A percentile compares a stretch with the other conserved stretches of the same genome.
Evolutionary conservation across 2,797 vertebrate species (phyloP).

Genomic region (Balearica regulorum): DNA sequence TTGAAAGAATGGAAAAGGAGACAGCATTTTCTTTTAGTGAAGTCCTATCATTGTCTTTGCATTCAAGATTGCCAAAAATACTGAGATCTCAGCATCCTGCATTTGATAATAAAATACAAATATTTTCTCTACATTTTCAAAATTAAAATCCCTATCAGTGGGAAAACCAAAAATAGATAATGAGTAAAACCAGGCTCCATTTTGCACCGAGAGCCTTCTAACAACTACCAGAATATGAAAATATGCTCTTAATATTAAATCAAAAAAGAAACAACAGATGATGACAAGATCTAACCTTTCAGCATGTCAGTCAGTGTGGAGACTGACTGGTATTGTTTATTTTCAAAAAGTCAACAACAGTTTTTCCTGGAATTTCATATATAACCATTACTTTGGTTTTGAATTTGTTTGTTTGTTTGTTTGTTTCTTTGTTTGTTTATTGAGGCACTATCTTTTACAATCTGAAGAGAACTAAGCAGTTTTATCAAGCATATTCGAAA

Average conservation of each 20-base stretch:
- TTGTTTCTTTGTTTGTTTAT: background rate
- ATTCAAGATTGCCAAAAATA: background rate
- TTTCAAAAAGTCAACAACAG: background rate
- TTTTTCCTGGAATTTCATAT: background rate
- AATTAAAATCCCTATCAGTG: background rate
- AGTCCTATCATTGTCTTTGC: background rate
- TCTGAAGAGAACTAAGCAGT: background rate
- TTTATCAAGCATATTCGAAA: background rate
- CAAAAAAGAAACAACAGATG: background rate
- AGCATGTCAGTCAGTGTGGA: background rate
- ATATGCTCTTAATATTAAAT: background rate
- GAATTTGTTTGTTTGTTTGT: background rate
- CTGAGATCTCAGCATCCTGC: background rate
- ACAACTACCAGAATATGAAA: background rate
- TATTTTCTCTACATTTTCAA: background rate
- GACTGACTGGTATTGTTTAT: background rate
- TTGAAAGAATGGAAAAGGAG: background rate
- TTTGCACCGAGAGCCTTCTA: background rate
- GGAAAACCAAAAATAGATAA: background rate
- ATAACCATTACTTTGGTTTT: background rate
- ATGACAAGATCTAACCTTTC: background rate
- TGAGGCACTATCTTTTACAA: background rate
- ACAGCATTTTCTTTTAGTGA: background rate
- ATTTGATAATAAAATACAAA: background rate
- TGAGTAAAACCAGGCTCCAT: background rate